A percentile compares a stretch with the other conserved stretches of the same genome.
These are phyloP conservation scores for Zaprionus tsacasi DNA, from an alignment of 1,140 invertebrate species.

Conservation along the genomic window DNA sequence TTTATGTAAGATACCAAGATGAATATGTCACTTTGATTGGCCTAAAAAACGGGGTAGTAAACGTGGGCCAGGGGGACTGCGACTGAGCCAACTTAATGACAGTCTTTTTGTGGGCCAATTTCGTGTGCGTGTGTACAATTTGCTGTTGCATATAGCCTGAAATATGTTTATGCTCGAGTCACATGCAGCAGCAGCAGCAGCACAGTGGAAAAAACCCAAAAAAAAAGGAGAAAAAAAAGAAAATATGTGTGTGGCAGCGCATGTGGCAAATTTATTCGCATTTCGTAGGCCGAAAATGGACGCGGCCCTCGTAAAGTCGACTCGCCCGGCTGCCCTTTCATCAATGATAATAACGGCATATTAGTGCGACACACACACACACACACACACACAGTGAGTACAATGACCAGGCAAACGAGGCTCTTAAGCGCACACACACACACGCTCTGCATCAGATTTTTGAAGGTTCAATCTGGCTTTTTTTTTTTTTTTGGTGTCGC, in stretches of 20 bases:
- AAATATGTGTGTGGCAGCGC: slow-evolving; percentile 20
- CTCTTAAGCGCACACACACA: slow-evolving; percentile 29
- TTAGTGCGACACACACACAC: slow-evolving; percentile 60
- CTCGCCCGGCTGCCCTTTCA: slow-evolving; percentile 68
- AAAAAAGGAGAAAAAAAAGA: neutral
- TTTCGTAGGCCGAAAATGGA: slow-evolving; percentile 36
- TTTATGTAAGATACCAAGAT: slow-evolving; percentile 31
- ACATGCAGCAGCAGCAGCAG: slow-evolving; percentile 38
- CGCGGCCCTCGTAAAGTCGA: slow-evolving; percentile 61
- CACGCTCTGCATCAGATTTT: slow-evolving; percentile 36
- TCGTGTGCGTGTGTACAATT: slow-evolving; percentile 39
- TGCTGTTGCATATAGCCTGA: slow-evolving; percentile 61
- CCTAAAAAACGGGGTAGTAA: slow-evolving; percentile 33
- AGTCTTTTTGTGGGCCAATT: slow-evolving; percentile 28
- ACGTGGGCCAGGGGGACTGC: neutral
- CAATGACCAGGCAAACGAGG: slow-evolving; percentile 61
- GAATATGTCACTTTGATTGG: slow-evolving; percentile 52
- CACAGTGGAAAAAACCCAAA: neutral
- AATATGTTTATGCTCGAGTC: slow-evolving; percentile 51
- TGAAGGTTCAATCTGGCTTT: slow-evolving; percentile 31
- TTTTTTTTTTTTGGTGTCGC: neutral
- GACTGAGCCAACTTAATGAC: slow-evolving; percentile 56
- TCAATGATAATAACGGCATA: slow-evolving; percentile 76
- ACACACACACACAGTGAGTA: slow-evolving; percentile 33
- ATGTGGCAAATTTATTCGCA: slow-evolving; percentile 69